Conservation (phyloP, 2,888 invertebrate species). For the Dione vanillae region DNA sequence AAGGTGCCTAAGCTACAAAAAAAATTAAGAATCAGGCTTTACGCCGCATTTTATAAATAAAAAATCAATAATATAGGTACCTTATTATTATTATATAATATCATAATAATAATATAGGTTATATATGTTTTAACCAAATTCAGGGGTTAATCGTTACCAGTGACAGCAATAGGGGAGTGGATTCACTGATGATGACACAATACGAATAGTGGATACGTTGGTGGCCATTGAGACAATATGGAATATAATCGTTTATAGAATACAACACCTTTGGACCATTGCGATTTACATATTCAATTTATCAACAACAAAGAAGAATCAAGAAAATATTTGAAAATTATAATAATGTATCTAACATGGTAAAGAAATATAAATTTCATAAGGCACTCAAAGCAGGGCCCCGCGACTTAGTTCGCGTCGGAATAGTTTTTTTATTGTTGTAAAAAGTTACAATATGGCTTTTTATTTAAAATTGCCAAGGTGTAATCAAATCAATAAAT, state of each 20-base stretch:
- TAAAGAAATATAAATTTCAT: slow-evolving; percentile 49
- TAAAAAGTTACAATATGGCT: too few relatives aligned
- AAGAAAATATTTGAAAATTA: slow-evolving; percentile 63
- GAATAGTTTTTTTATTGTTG: slow-evolving; percentile 32
- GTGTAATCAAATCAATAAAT: too few relatives aligned
- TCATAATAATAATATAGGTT: too few relatives aligned
- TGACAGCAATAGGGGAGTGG: slow-evolving; percentile 69
- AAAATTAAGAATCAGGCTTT: too few relatives aligned
- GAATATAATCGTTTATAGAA: slow-evolving; percentile 62
- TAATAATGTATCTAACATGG: slow-evolving; percentile 67
- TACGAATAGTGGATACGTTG: slow-evolving; percentile 64
- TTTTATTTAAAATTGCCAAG: too few relatives aligned
- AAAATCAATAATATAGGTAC: too few relatives aligned
- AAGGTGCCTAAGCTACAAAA: too few relatives aligned
- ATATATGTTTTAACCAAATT: too few relatives aligned
- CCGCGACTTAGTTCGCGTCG: slow-evolving; percentile 43
- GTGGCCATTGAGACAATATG: slow-evolving; percentile 65
- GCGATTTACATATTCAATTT: slow-evolving; percentile 60
- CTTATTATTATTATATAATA: too few relatives aligned
- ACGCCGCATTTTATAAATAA: too few relatives aligned
- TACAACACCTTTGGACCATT: slow-evolving; percentile 69
- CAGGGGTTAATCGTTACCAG: too few relatives aligned
- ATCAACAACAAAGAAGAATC: slow-evolving; percentile 61
- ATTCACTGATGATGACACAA: slow-evolving; percentile 63
- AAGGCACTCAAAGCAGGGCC: slow-evolving; percentile 46